These are phyloP conservation scores for Promerops cafer DNA, from an alignment of 2,113 vertebrate species.

Conservation along the genomic window DNA sequence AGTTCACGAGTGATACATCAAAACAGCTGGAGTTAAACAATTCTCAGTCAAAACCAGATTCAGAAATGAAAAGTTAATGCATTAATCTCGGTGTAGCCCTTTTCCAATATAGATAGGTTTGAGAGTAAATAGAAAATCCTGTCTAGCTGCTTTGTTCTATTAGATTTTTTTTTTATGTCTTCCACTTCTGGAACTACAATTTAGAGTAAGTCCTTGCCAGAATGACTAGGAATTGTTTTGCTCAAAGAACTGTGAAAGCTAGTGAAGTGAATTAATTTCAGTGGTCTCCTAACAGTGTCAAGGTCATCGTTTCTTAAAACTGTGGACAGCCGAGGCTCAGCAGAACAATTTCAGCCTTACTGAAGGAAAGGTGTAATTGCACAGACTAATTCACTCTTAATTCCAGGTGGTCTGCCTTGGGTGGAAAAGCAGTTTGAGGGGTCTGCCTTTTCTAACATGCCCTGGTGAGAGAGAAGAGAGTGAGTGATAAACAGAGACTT, in stretches of 20 bases:
- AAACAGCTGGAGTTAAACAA: slow-evolving; percentile 56
- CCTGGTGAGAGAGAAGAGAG: not conserved
- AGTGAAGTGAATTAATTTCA: slow-evolving; percentile 52
- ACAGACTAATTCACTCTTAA: not conserved
- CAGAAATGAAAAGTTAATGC: slow-evolving; percentile 54
- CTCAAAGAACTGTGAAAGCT: slow-evolving; percentile 51
- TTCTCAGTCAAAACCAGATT: slow-evolving; percentile 35
- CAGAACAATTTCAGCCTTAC: not conserved
- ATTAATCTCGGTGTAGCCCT: slow-evolving; percentile 30
- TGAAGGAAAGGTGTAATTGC: not conserved
- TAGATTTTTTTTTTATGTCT: slow-evolving; percentile 10
- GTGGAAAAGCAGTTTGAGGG: not conserved
- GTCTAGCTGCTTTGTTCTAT: slow-evolving; percentile 29
- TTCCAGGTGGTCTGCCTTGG: not conserved
- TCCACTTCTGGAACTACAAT: slow-evolving; percentile 39
- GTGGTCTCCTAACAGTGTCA: slow-evolving; percentile 30
- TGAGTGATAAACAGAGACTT: not conserved
- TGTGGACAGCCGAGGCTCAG: not conserved
- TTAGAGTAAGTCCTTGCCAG: slow-evolving; percentile 39
- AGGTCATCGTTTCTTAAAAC: slow-evolving; percentile 37
- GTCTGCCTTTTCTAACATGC: not conserved
- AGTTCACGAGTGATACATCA: slow-evolving; percentile 28
- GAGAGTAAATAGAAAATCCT: slow-evolving; percentile 59
- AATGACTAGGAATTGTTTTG: slow-evolving; percentile 51
- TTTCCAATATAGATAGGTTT: slow-evolving; percentile 50